A percentile compares a stretch with the other conserved stretches of the same genome.
Conservation (phyloP, 2,888 invertebrate genomes). For the Acanthosepion pharaonis region DNA sequence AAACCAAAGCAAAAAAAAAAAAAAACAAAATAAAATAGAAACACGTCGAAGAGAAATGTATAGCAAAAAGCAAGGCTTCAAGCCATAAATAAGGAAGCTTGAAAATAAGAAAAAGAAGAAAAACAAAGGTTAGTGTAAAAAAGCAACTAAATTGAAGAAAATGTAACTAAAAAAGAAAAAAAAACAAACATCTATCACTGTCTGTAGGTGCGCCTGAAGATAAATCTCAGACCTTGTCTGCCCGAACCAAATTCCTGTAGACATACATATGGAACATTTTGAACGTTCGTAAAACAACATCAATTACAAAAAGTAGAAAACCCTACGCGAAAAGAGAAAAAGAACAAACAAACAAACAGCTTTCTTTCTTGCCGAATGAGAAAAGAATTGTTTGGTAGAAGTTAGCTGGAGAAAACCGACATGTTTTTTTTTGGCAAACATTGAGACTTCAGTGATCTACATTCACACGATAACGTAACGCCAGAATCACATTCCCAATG, state of each 20-base stretch:
- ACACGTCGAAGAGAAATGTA: neutral
- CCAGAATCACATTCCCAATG: neutral
- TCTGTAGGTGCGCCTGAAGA: neutral
- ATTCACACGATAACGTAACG: neutral
- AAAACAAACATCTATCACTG: neutral
- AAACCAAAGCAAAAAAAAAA: too few relatives aligned
- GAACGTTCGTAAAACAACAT: neutral
- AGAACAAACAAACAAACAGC: neutral
- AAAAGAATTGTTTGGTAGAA: neutral
- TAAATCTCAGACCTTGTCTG: neutral
- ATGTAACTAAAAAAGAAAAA: neutral
- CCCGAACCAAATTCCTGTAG: neutral
- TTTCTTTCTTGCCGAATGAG: neutral
- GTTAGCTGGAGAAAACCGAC: neutral
- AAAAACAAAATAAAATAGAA: neutral
- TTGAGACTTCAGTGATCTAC: neutral
- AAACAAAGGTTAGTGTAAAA: neutral
- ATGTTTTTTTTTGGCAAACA: neutral
- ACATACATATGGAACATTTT: constrained; percentile 33
- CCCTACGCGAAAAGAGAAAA: neutral
- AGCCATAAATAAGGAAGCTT: neutral
- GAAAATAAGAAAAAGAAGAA: neutral
- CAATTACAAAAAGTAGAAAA: neutral
- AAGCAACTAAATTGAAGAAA: neutral
- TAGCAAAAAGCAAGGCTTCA: neutral